Evolutionary conservation across 2,888 invertebrate genomes (phyloP), one percentile per base, ranked within the genome.

Genomic region (Acronicta psi): DNA sequence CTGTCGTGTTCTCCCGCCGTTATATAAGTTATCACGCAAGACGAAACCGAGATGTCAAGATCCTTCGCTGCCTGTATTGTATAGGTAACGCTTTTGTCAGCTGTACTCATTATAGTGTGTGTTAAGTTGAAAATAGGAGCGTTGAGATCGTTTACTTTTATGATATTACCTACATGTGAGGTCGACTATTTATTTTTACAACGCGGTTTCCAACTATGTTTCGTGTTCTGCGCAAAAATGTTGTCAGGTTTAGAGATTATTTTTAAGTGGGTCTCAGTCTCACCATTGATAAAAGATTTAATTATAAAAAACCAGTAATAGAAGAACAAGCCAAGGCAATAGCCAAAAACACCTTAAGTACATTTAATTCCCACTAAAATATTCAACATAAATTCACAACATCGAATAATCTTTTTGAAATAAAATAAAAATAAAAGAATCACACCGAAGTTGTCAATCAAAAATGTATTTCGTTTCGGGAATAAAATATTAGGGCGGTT

Each of bases 361-460:
- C n/a, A n/a, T n/a, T n/a, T n/a, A n/a, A n/a, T n/a, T n/a, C n/a
- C n/a, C n/a, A 2, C 2, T 20, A 20, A 20, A 20, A 20, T 20
- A 20, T 20, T 20, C 3, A 20, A 20, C 5, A 20, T 4, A 36
- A 25, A 38, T 31, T 10, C 13, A 31, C 18, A 36, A 7, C 42
- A 40, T 13, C 17, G 16, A 18, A 18, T 20, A 20, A 20, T 20
- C 2, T 20, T 16, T 34, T 42, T 50, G n/a, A 16, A 52, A 56
- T 51, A 45, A 56, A 50, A 53, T 53, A 50, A 58, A 59, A 20
- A 20, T 20, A 5, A 20, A 20, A 20, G 23, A 0, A 53, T 53
- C 29, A 10, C 37, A 44, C 41, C 37, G 41, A 43, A 20, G 11
- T 14, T 20, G 3, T 44, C 25, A n/a, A n/a, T 42, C 50, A 47